Evolutionary conservation across 2,888 invertebrate genomes (phyloP).

Genomic region (Boloria euphrosyne): DNA sequence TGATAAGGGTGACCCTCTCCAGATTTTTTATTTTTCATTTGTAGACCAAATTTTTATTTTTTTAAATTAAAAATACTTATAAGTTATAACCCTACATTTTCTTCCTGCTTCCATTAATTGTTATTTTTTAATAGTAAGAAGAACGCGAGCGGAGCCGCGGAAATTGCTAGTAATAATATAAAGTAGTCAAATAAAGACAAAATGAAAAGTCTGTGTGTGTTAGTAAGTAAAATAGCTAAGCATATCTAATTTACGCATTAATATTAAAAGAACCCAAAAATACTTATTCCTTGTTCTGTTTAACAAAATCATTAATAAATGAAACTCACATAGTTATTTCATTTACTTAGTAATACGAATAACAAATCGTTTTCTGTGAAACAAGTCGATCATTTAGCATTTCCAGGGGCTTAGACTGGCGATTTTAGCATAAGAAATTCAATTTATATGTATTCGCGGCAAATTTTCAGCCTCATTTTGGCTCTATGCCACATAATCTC

Average conservation of each 20-base stretch:
- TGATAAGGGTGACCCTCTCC: too few species aligned
- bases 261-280: slow-evolving; percentile 18
- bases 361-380: background rate
- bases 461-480: slow-evolving; percentile 24
- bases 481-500: slow-evolving; percentile 32
- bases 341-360: background rate
- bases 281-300: background rate
- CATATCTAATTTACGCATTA: slow-evolving; percentile 31
- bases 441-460: slow-evolving; percentile 15
- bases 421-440: slow-evolving; percentile 23
- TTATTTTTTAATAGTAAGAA: too few species aligned
- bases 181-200: slow-evolving; percentile 32
- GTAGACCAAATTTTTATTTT: too few species aligned
- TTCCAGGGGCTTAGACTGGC: slow-evolving; percentile 1
- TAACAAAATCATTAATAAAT: too few species aligned
- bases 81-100: too few species aligned
- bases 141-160: too few species aligned
- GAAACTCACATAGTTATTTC: too few species aligned
- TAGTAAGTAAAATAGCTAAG: slow-evolving; percentile 31
- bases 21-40: too few species aligned
- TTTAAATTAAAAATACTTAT: too few species aligned
- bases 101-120: too few species aligned
- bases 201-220: slow-evolving; percentile 26
- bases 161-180: too few species aligned
- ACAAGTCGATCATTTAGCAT: background rate